A percentile compares a stretch with the other conserved stretches of the same genome.
These are phyloP conservation scores for Reticulitermes lucifugus DNA, from an alignment of 2,888 invertebrate genomes.

Conservation along the genomic window DNA sequence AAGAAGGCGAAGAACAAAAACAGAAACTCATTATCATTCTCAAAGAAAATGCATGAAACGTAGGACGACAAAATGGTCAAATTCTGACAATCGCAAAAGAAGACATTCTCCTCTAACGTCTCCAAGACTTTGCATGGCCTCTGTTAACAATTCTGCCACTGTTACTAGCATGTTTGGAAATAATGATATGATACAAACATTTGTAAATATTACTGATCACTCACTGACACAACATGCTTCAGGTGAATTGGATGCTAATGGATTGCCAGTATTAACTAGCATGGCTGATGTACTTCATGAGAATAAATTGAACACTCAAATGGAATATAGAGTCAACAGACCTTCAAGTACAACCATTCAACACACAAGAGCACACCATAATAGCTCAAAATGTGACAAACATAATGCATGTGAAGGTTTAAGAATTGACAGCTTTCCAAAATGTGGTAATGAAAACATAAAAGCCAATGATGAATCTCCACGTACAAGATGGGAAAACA, in stretches of 20 bases:
- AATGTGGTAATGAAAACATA: background rate
- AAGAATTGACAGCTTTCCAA: background rate
- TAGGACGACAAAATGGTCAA: background rate
- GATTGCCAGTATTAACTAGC: background rate
- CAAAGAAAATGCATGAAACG: background rate
- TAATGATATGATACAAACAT: background rate
- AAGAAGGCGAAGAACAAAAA: constrained; percentile 14
- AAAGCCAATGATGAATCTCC: background rate
- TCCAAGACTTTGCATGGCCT: background rate
- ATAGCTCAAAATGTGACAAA: too few relatives aligned
- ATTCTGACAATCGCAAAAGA: constrained; percentile 15
- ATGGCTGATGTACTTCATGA: background rate
- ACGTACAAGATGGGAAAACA: background rate
- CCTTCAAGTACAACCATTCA: background rate
- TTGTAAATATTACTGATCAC: background rate
- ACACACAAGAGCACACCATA: background rate
- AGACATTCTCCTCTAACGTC: background rate
- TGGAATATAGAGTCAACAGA: background rate
- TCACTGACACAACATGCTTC: background rate
- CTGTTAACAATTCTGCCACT: background rate
- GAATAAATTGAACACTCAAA: background rate
- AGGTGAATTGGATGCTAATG: background rate
- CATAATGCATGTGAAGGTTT: background rate
- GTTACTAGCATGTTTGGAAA: background rate
- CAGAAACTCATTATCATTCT: background rate